These are phyloP conservation scores for Poecile atricapillus DNA, from an alignment of 2,113 vertebrate genomes.

Conservation along the genomic window DNA sequence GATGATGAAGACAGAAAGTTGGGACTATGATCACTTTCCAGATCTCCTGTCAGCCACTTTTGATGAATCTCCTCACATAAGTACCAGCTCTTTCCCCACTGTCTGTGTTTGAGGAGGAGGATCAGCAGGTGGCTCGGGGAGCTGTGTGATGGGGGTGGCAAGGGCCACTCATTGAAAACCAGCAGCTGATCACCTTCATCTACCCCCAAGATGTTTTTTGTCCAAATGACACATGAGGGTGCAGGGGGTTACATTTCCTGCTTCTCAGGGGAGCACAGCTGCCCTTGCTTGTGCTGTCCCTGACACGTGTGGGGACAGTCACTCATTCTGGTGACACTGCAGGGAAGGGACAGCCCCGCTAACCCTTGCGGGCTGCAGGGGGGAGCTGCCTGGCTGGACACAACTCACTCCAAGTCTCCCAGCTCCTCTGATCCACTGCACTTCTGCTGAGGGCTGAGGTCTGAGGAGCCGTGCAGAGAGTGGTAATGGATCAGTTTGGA, in stretches of 20 bases:
- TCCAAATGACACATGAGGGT: fast-evolving
- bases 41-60: not conserved
- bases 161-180: not conserved
- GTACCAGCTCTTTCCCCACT: not conserved
- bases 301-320: not conserved
- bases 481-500: not conserved
- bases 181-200: not conserved
- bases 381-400: not conserved
- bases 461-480: not conserved
- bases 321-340: not conserved
- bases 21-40: not conserved
- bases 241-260: not conserved
- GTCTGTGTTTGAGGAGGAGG: not conserved
- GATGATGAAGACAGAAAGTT: not conserved
- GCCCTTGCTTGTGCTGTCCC: not conserved
- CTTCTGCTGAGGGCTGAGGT: not conserved
- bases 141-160: not conserved
- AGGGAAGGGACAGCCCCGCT: not conserved
- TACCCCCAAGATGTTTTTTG: not conserved
- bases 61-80: not conserved
- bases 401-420: not conserved
- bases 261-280: not conserved
- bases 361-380: fast-evolving
- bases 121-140: not conserved
- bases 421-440: not conserved